A percentile compares a stretch with the other conserved stretches of the same genome.
Evolutionary conservation across 2,113 vertebrate genomes (phyloP).

Genomic region (Myiagra hebetior): DNA sequence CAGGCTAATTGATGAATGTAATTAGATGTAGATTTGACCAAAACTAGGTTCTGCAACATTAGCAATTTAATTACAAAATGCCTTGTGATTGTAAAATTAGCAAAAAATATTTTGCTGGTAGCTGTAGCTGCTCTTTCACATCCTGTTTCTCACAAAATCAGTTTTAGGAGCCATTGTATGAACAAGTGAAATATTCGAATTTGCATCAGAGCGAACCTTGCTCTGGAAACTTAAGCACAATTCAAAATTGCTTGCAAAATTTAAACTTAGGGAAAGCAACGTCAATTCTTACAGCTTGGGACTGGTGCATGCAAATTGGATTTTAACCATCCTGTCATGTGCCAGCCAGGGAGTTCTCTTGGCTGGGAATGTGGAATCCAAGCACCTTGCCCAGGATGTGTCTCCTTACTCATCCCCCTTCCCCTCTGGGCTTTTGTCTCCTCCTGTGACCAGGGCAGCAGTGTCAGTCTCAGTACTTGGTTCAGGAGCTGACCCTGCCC

Average conservation of each 20-base stretch:
- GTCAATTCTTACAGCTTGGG: not conserved
- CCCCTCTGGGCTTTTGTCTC: not conserved
- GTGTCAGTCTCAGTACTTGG: not conserved
- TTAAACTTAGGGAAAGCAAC: not conserved
- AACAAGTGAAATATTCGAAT: not conserved
- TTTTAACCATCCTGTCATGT: not conserved
- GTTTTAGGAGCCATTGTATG: not conserved
- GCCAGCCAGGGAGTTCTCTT: not conserved
- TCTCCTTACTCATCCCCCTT: not conserved
- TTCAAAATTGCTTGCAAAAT: not conserved
- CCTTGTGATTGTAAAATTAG: not conserved
- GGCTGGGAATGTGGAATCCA: not conserved
- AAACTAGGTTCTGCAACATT: conserved; percentile 19
- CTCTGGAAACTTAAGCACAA: not conserved
- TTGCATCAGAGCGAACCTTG: not conserved
- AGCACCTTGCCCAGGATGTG: not conserved
- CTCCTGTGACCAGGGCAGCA: not conserved
- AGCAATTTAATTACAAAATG: conserved; percentile 3
- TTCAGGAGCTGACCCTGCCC: not conserved
- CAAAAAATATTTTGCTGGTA: not conserved
- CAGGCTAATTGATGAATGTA: conserved; percentile 41
- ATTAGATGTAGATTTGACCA: conserved; percentile 34
- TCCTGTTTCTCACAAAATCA: not conserved
- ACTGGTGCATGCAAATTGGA: not conserved
- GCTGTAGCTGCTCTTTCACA: not conserved